phyloP scores from a whole-genome alignment of 2,797 vertebrate species.

The Pseudochaenichthys georgianus region DNA sequence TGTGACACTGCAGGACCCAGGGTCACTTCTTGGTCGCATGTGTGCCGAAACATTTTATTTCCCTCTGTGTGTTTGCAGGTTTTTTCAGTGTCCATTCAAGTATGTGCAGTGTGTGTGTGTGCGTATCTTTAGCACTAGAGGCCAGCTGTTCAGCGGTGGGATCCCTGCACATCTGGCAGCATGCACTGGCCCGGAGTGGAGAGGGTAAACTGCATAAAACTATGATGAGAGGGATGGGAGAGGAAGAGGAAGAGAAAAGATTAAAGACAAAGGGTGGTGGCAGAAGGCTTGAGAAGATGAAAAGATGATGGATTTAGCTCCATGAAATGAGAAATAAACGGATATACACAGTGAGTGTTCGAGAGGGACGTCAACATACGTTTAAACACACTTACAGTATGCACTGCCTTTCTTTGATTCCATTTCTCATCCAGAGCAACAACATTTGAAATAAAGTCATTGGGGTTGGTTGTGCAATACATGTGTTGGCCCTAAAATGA shows the following conservation, averaged over 20 bases:
- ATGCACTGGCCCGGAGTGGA: slow-evolving; percentile 43
- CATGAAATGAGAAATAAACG: slow-evolving; percentile 17
- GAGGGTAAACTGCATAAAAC: slow-evolving; percentile 39
- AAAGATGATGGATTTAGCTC: slow-evolving; percentile 44
- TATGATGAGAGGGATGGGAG: slow-evolving; percentile 24
- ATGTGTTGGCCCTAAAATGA: not conserved
- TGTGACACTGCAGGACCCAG: slow-evolving; percentile 24
- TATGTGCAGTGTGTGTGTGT: slow-evolving; percentile 19
- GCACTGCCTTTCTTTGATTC: not conserved
- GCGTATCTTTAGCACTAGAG: slow-evolving; percentile 29
- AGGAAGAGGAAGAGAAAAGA: slow-evolving; percentile 26
- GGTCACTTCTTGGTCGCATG: slow-evolving; percentile 15
- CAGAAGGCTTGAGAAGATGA: slow-evolving; percentile 25
- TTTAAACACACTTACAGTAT: not conserved
- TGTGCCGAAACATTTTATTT: not conserved
- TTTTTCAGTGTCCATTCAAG: slow-evolving; percentile 11
- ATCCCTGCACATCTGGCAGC: slow-evolving; percentile 76
- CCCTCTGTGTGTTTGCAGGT: too few species aligned
- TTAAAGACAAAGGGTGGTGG: slow-evolving; percentile 31
- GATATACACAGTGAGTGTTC: slow-evolving; percentile 15
- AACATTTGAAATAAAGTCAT: not conserved
- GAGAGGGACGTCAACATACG: not conserved
- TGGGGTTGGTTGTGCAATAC: not conserved
- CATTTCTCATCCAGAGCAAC: not conserved
- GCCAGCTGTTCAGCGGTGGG: slow-evolving; percentile 66